phyloP scores from a whole-genome alignment of 1,140 invertebrate genomes.

The Apocrypta bakeri region DNA sequence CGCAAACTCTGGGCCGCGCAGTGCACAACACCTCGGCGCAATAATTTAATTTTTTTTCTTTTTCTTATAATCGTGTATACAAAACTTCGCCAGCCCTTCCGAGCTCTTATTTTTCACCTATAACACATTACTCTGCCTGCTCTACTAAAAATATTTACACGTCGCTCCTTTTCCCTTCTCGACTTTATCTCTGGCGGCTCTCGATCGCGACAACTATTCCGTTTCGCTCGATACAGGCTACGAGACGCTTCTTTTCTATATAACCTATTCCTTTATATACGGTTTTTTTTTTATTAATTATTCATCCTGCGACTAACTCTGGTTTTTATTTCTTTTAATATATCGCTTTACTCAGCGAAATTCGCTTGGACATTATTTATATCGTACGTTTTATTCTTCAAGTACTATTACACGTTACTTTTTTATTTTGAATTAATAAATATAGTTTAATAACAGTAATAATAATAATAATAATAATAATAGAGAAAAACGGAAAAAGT shows the following conservation, averaged over 20 bases:
- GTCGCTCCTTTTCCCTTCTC: background rate
- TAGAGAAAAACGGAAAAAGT: background rate
- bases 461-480: background rate
- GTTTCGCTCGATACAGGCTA: conserved; percentile 19
- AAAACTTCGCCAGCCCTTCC: conserved; percentile 21
- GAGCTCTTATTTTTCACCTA: conserved; percentile 3
- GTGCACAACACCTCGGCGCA: conserved; percentile 38
- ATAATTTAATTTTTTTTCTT: background rate
- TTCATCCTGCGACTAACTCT: background rate
- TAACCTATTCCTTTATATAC: background rate
- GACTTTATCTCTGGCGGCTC: background rate
- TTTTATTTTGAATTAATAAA: too few relatives aligned
- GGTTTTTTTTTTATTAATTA: background rate
- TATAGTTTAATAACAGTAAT: too few relatives aligned
- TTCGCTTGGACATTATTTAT: background rate
- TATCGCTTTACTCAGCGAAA: background rate
- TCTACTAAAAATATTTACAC: conserved; percentile 47
- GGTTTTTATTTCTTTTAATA: background rate
- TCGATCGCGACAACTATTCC: conserved; percentile 16
- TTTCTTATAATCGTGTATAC: conserved; percentile 42
- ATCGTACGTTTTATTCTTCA: background rate
- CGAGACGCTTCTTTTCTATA: background rate
- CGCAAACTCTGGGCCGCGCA: conserved; percentile 33
- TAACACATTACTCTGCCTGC: background rate
- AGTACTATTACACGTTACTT: background rate